Conservation (phyloP, 2,888 invertebrate species). For the Oscheius onirici region DNA sequence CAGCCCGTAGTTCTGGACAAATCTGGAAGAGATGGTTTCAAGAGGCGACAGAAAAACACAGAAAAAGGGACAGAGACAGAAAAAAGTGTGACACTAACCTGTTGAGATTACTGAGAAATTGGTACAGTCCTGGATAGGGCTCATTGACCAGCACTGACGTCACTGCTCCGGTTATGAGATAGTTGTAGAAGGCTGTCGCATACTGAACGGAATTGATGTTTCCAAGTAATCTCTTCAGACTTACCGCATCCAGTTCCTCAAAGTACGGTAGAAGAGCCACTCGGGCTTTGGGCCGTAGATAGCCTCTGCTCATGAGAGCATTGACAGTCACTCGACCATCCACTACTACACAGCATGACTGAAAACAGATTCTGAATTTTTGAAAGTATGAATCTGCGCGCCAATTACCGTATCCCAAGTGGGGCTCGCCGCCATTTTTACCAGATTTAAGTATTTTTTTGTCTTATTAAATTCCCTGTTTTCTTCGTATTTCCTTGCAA, state of each 20-base stretch:
- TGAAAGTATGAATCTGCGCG: too few relatives aligned
- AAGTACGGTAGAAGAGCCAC: constrained; percentile 28
- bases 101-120: constrained; percentile 11
- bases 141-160: constrained; percentile 26
- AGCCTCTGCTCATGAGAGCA: constrained; percentile 16
- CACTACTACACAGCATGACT: constrained; percentile 31
- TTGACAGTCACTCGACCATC: constrained; percentile 32
- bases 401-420: too few relatives aligned
- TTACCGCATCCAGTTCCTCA: constrained; percentile 21
- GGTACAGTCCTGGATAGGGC: constrained; percentile 28
- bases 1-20: constrained; percentile 41
- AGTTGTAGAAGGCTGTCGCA: background rate
- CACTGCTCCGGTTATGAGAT: constrained; percentile 23
- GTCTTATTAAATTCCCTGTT: too few relatives aligned
- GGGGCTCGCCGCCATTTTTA: too few relatives aligned
- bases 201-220: constrained; percentile 1
- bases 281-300: constrained; percentile 13
- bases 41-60: too few relatives aligned
- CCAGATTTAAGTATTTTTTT: too few relatives aligned
- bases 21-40: constrained; percentile 20
- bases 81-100: background rate
- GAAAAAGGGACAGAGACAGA: too few relatives aligned
- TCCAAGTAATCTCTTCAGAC: background rate
- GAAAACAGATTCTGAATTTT: constrained; percentile 1
- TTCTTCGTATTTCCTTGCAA: too few relatives aligned